A percentile compares a stretch with the other conserved stretches of the same genome.
These are phyloP conservation scores for Drosophila nannoptera DNA, from an alignment of 1,140 invertebrate genomes.

Conservation along the genomic window DNA sequence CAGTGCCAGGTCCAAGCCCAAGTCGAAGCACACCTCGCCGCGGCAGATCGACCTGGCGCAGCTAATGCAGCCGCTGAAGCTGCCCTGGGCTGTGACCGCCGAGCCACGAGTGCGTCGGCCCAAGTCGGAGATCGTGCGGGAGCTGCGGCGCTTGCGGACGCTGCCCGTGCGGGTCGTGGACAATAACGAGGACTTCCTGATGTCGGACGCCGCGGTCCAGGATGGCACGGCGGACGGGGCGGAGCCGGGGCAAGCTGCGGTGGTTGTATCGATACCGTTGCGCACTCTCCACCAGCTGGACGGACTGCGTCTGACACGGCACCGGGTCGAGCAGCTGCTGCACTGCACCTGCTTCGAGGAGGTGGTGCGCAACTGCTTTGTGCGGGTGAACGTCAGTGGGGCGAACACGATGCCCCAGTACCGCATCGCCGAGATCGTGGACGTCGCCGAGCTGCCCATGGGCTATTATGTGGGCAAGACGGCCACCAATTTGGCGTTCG, in stretches of 20 bases:
- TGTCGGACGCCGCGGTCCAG: too few relatives aligned
- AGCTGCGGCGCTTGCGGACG: slow-evolving; percentile 28
- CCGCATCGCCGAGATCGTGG: slow-evolving; percentile 51
- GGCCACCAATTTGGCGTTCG: slow-evolving; percentile 41
- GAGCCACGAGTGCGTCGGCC: slow-evolving; percentile 13
- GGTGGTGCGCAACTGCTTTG: slow-evolving; percentile 48
- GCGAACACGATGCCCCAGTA: slow-evolving; percentile 26
- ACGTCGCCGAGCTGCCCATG: slow-evolving; percentile 13
- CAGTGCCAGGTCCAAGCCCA: slow-evolving; percentile 3
- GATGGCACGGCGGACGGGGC: neutral
- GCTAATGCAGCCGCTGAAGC: slow-evolving; percentile 9
- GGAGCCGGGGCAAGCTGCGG: neutral
- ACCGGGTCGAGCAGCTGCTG: slow-evolving; percentile 44
- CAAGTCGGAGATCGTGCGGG: slow-evolving; percentile 46
- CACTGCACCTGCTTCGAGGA: slow-evolving; percentile 44
- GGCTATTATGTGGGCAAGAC: slow-evolving; percentile 49
- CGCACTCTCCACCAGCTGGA: slow-evolving; percentile 33
- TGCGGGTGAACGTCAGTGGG: slow-evolving; percentile 42
- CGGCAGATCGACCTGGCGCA: slow-evolving; percentile 7
- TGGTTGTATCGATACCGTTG: neutral
- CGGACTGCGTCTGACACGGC: slow-evolving; percentile 42
- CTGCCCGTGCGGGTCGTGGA: slow-evolving; percentile 29
- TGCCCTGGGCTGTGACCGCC: neutral
- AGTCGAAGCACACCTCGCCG: slow-evolving; percentile 6
- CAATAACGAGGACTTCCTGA: slow-evolving; percentile 17